Percentiles rank a stretch among this genome's conserved stretches.
Evolutionary conservation across 1,140 invertebrate genomes (phyloP).

Genomic region (Homalodisca vitripennis): DNA sequence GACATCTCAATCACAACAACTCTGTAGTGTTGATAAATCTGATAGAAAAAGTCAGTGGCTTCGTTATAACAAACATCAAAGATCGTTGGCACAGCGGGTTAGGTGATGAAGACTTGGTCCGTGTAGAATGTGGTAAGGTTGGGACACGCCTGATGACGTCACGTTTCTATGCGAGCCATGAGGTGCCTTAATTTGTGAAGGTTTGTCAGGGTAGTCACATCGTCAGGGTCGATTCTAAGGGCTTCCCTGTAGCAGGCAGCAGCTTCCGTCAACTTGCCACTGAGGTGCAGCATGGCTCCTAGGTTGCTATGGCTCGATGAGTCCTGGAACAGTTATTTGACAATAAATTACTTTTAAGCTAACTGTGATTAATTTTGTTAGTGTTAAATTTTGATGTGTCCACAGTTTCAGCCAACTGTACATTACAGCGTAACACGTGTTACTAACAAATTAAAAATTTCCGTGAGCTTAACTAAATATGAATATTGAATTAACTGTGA

Average conservation of each 20-base stretch:
- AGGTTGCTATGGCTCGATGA: slow-evolving; percentile 89
- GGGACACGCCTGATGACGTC: slow-evolving; percentile 29
- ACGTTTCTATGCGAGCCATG: slow-evolving; percentile 51
- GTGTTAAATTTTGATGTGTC: too few relatives aligned
- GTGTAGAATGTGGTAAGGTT: slow-evolving; percentile 2
- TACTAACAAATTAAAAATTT: too few relatives aligned
- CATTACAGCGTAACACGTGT: too few relatives aligned
- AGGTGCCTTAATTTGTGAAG: slow-evolving; percentile 72
- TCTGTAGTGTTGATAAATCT: not conserved
- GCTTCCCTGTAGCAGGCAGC: slow-evolving; percentile 80
- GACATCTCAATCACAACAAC: not conserved
- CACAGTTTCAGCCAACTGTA: too few relatives aligned
- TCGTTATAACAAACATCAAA: not conserved
- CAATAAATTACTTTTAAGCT: too few relatives aligned
- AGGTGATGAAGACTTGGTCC: not conserved
- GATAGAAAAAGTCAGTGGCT: not conserved
- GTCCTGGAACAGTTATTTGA: slow-evolving; percentile 73
- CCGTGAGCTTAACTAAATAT: too few relatives aligned
- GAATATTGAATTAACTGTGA: too few relatives aligned
- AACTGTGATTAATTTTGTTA: too few relatives aligned
- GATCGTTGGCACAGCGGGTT: too few relatives aligned
- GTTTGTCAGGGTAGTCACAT: slow-evolving; percentile 84
- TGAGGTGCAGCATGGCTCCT: slow-evolving; percentile 89
- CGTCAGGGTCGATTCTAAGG: slow-evolving; percentile 77
- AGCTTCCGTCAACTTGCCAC: slow-evolving; percentile 85